phyloP scores from a whole-genome alignment of 1,140 invertebrate genomes.

The Psilanteris sp. region DNA sequence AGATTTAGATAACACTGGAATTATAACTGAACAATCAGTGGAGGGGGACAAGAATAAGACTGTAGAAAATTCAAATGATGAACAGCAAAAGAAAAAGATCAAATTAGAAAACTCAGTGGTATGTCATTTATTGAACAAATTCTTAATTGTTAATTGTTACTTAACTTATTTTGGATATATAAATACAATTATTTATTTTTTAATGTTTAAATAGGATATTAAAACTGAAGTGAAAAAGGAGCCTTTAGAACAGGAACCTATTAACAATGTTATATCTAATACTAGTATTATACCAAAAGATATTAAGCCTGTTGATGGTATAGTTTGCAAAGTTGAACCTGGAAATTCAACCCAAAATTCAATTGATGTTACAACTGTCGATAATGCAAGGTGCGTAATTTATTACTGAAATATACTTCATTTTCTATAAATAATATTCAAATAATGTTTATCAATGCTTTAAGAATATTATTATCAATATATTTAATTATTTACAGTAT shows the following conservation, averaged over 20 bases:
- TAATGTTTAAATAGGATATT: too few relatives aligned
- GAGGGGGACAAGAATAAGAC: slow-evolving; percentile 77
- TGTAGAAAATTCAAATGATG: slow-evolving; percentile 61
- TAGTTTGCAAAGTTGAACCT: slow-evolving; percentile 72
- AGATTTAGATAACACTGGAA: slow-evolving; percentile 82
- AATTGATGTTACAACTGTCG: slow-evolving; percentile 61
- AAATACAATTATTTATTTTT: slow-evolving; percentile 1
- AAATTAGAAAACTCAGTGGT: slow-evolving; percentile 68
- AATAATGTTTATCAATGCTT: too few relatives aligned
- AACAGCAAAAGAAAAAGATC: slow-evolving; percentile 65
- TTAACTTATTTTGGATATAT: too few relatives aligned
- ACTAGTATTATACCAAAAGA: neutral
- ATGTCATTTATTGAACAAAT: too few relatives aligned
- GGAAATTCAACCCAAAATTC: slow-evolving; percentile 67
- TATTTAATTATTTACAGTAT: slow-evolving; percentile 39
- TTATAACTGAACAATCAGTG: slow-evolving; percentile 80
- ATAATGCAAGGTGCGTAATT: slow-evolving; percentile 68
- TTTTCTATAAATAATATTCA: too few relatives aligned
- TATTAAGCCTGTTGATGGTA: slow-evolving; percentile 74
- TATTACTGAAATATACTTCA: too few relatives aligned
- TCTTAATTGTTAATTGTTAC: too few relatives aligned
- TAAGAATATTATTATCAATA: too few relatives aligned
- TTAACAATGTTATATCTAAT: slow-evolving; percentile 65
- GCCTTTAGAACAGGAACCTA: slow-evolving; percentile 51
- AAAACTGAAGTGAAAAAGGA: slow-evolving; percentile 68